A percentile compares a stretch with the other conserved stretches of the same genome.
phyloP scores from a whole-genome alignment of 2,888 invertebrate genomes.

The Cancer borealis region DNA sequence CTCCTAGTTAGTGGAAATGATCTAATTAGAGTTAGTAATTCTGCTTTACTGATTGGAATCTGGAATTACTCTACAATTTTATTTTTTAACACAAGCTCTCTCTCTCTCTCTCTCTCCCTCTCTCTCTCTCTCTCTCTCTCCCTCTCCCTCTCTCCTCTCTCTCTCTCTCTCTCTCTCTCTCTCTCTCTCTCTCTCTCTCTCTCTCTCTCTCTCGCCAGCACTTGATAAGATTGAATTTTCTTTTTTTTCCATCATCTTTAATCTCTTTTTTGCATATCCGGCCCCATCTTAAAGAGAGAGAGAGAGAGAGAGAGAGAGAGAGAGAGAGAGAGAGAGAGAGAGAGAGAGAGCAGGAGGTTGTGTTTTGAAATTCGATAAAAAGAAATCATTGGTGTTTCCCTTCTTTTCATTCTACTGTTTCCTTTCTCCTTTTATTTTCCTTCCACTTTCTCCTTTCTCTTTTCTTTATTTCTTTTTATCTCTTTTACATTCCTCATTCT shows the following conservation, averaged over 20 bases:
- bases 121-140: slow-evolving; percentile 60
- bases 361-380: neutral
- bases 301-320: slow-evolving; percentile 28
- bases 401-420: neutral
- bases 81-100: neutral
- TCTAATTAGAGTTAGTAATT: slow-evolving; percentile 1
- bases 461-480: neutral
- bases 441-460: neutral
- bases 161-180: slow-evolving; percentile 60
- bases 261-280: neutral
- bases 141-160: slow-evolving; percentile 59
- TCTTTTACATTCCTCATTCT: neutral
- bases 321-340: slow-evolving; percentile 48
- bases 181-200: slow-evolving; percentile 62
- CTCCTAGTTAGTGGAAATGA: neutral
- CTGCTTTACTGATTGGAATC: neutral
- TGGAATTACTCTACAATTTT: neutral
- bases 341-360: neutral
- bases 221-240: neutral
- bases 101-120: slow-evolving; percentile 59
- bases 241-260: neutral
- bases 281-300: neutral
- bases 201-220: slow-evolving; percentile 51
- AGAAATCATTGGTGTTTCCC: neutral
- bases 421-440: neutral